Base-by-base conservation (phyloP, 2,888 invertebrate species). In the Drosophila mulleri region DNA sequence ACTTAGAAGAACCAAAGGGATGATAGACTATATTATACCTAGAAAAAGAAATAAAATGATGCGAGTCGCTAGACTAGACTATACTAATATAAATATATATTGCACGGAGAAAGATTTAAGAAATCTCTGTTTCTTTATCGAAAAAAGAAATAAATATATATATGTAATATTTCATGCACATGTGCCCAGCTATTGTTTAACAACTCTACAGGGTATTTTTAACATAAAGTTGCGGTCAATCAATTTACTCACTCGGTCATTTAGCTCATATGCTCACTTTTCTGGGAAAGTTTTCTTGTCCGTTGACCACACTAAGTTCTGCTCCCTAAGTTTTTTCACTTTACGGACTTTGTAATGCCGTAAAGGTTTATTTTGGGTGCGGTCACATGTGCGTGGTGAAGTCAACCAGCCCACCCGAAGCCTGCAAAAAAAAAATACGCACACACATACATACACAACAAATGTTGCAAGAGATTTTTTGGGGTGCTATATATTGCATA, bases 361-460 rank as follows among this genome's bases (percentile, higher is more conserved):
- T 18, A 48, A 54, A 26, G 67, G 60, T 63, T 70, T 64, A 32
- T 53, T 47, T 53, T 64, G 79, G 80, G 81, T 81, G 83, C 72
- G 81, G 81, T 68, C 67, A 60, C 53, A 71, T 75, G 72, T 63
- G 75, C 57, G 48, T 68, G 56, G 52, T 42, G 54, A 32, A 45
- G 48, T 47, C 56, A 41, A 56, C 47, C 58, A 52, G 53, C 20
- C 16, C 23, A 57, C 23, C 14, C 20, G 56, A 59, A 62, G 48
- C 58, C 53, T 44, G 26, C 37, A 44, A 57, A 35, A 62, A 63
- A 39, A 35, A 35, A 3, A 35, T 35, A 60, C 60, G 47, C 37
- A 29, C 56, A 23, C 20, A 23, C 20, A 23, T n/a, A n/a, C n/a
- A n/a, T n/a, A n/a, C 61, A 35, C 59, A 63, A 44, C 47, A 64